Evolutionary conservation across 2,888 invertebrate genomes (phyloP).

Genomic region (Palloptera scutellata): DNA sequence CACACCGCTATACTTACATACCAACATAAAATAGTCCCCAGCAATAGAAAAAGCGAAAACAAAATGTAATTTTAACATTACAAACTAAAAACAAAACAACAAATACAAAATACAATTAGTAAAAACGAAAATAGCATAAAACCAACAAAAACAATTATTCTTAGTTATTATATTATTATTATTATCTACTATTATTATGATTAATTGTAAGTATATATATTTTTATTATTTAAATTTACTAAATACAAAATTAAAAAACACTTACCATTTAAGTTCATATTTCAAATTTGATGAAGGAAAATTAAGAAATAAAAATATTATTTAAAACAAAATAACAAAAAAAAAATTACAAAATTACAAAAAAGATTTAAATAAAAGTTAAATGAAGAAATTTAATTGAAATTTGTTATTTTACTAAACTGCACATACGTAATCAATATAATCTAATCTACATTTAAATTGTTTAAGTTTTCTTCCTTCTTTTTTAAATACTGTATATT

Average conservation of each 20-base stretch:
- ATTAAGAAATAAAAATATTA: neutral
- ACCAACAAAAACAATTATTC: no score
- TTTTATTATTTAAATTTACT: neutral
- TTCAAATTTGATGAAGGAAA: neutral
- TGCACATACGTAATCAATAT: neutral
- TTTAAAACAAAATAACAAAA: no score
- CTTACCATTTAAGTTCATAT: neutral
- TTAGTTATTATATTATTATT: neutral
- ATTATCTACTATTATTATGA: neutral
- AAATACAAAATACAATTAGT: neutral
- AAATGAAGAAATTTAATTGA: neutral
- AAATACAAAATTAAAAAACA: neutral
- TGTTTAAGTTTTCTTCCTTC: no score
- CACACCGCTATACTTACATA: no score
- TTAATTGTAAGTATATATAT: slow-evolving; percentile 1
- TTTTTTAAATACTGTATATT: no score
- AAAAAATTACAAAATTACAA: neutral
- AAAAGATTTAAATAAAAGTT: slow-evolving; percentile 4
- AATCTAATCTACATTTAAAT: no score
- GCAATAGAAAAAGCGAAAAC: no score
- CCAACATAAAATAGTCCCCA: no score
- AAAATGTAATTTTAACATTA: no score
- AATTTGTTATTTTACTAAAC: neutral
- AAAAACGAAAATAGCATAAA: no score
- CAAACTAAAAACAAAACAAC: neutral